Base-by-base conservation (phyloP, 2,797 vertebrate genomes). In the Acropternis orthonyx region DNA sequence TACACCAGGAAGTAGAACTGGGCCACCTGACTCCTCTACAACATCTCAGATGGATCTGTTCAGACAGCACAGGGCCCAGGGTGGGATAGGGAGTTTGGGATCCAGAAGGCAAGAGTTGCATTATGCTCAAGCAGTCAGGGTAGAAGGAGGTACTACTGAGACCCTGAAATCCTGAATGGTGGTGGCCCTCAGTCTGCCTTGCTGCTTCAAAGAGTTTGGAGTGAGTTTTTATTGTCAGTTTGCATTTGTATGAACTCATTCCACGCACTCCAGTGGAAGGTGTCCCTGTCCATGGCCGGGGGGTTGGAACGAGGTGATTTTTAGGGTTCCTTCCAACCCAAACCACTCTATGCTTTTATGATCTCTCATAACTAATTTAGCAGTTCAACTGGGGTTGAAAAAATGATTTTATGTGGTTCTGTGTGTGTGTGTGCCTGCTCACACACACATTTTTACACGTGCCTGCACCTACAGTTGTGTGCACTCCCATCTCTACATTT, bases 401-500 rank as follows among this genome's bases (percentile, higher is more conserved):
- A 17, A 21, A 2, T 12, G 0, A 32, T 51, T 84, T 46, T 6
- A 5, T 0, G 11, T 24, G 18, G 9, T 20, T 58, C 14, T n/a
- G 0, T 23, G 36, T 8, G 28, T 4, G 32, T 49, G 26, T 44
- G 14, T 39, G 16, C 7, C 37, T 66, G 66, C 34, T 27, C 49
- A 15, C 10, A 37, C 16, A 36, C 8, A 2, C 56, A 59, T 18
- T 22, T 37, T 27, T 14, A 6, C 14, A 8, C 0, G 41, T 6
- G 21, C 14, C 0, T 2, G 17, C 39, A 17, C 3, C 2, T 8
- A 6, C 4, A 15, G 19, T 19, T 1, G 13, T 15, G 11, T 23
- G 23, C 4, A 10, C 0, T 4, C 12, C 49, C 34, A 37, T 2
- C 12, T 1, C 3, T 2, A 6, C 22, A 27, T 52, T 74, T 28